Base-by-base conservation (phyloP, 2,888 invertebrate genomes). In the Schrankia costaestrigalis region DNA sequence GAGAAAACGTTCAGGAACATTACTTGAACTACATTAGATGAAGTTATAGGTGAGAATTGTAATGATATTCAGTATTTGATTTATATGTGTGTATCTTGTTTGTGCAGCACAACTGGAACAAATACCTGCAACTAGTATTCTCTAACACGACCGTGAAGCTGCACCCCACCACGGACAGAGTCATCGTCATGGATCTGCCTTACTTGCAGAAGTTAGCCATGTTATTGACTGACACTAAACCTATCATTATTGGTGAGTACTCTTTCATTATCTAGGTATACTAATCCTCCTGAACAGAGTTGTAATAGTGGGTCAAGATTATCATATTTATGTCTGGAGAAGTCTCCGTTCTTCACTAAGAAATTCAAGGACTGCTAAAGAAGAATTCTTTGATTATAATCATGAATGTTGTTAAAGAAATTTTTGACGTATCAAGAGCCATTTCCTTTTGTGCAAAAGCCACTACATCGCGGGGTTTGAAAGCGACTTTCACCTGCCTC, bases 181-280 rank as follows among this genome's bases (percentile, higher is more conserved):
- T 91, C 35, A 91, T 93, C 38, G 89, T 93, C 9, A 89, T 91
- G 82, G 93, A 93, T 75, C 72, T 92, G 54, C 89, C 90, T 0
- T 93, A 92, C 65, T 75, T 93, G 44, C 90, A 91, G 66, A 90
- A 90, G 59, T 73, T 93, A 24, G 76, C 91, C 0, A 58, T 78
- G 1, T 63, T 93, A 26, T 66, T 93, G 14, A 71, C 83, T 0
- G 77, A 75, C 5, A 91, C 91, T 2, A 77, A 90, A 7, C 81
- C 88, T 0, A 65, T 89, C 8, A 78, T 89, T 5, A 63, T 93
- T 48, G 91, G 93, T 92, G 68, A 68, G 77, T 34, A 7, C 19
- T 12, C 11, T 17, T 17, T 17, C 17, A 17, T 17, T 17, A 5
- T 7, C 17, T 4, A 5, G 17, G 4, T 5, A 17, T 5, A 5